Percentiles rank a stretch among this genome's conserved stretches.
phyloP scores from a whole-genome alignment of 2,888 invertebrate genomes.

The Gnatocerus cornutus region DNA sequence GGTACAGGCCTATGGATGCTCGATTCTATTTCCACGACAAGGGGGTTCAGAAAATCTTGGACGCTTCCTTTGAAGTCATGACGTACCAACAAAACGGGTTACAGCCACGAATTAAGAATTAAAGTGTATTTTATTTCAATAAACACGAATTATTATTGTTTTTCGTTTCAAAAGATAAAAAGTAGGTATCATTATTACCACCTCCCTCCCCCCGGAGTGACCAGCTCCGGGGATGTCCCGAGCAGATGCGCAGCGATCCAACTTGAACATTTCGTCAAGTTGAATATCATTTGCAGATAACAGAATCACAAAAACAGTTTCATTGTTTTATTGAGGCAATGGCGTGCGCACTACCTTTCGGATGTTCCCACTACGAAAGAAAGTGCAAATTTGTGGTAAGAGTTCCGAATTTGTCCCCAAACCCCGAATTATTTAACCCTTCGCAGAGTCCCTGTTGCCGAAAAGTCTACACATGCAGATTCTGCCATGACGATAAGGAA shows the following conservation, averaged over 20 bases:
- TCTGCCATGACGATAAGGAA: slow-evolving; percentile 92
- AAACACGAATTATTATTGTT: too few relatives aligned
- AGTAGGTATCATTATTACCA: too few relatives aligned
- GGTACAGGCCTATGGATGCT: not conserved
- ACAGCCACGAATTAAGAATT: too few relatives aligned
- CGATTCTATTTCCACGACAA: not conserved
- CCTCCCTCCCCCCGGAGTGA: too few relatives aligned
- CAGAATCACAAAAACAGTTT: too few relatives aligned
- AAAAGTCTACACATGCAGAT: slow-evolving; percentile 90
- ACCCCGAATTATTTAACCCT: not conserved
- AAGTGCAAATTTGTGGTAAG: slow-evolving; percentile 90
- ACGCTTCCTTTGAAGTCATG: not conserved
- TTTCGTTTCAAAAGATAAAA: too few relatives aligned
- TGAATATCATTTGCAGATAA: too few relatives aligned
- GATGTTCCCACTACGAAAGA: slow-evolving; percentile 89
- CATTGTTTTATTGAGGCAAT: not conserved
- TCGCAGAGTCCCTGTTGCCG: slow-evolving; percentile 90
- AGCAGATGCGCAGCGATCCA: not conserved
- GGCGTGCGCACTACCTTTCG: slow-evolving; percentile 62
- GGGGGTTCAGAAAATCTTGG: not conserved
- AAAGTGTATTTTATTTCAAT: too few relatives aligned
- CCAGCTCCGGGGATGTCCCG: not conserved
- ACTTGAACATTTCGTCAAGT: too few relatives aligned
- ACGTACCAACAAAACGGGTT: not conserved
- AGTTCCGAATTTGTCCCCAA: not conserved